These are phyloP conservation scores for Puma concolor DNA, from an alignment of 2,113 vertebrate species.

Conservation along the genomic window DNA sequence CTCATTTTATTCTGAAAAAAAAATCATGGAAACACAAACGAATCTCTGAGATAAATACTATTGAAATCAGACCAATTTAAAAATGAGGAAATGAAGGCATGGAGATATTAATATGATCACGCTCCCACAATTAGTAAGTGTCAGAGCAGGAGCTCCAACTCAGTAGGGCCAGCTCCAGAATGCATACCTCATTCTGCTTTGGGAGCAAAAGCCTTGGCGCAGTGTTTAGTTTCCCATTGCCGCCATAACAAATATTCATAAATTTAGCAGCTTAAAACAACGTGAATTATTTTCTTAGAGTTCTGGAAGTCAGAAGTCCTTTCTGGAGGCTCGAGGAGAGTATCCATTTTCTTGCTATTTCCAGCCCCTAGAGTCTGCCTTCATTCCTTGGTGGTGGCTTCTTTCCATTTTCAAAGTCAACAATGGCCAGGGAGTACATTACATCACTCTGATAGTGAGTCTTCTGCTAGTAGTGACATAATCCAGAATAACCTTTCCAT, in stretches of 20 bases:
- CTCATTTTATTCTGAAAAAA: neutral
- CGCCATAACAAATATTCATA: neutral
- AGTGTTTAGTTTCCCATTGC: neutral
- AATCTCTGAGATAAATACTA: neutral
- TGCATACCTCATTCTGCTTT: accelerated
- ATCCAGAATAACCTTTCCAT: neutral
- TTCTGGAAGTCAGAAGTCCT: neutral
- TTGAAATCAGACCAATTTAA: neutral
- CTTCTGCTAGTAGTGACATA: neutral
- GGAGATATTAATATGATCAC: neutral
- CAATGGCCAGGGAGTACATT: neutral
- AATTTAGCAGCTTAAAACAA: neutral
- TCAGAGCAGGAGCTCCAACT: too few relatives aligned
- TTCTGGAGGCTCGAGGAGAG: neutral
- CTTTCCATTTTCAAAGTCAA: neutral
- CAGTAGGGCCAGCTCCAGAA: neutral
- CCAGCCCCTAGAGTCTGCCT: neutral
- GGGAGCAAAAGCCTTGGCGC: neutral
- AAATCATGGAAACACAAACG: neutral
- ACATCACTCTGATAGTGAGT: neutral
- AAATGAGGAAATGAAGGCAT: neutral
- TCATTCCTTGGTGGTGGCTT: neutral
- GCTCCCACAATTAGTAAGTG: neutral
- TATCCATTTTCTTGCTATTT: neutral
- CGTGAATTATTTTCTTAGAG: neutral